A percentile compares a stretch with the other conserved stretches of the same genome.
These are phyloP conservation scores for Cheirogaleus major DNA, from an alignment of 2,797 vertebrate genomes.

Conservation along the genomic window DNA sequence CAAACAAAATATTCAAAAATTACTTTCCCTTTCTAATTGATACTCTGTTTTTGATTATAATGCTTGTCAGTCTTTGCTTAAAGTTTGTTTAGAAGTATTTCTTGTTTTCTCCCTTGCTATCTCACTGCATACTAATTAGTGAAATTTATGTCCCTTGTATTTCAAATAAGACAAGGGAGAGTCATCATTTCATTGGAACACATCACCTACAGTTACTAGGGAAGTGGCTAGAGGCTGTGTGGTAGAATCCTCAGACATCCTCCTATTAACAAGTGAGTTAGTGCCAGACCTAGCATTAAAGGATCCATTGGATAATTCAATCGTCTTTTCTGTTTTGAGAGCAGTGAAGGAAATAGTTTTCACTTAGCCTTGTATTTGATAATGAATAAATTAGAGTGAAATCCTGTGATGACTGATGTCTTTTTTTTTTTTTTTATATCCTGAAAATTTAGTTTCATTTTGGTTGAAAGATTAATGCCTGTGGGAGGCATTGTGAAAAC, in stretches of 20 bases:
- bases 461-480: background rate
- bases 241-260: background rate
- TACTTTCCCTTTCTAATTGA: background rate
- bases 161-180: background rate
- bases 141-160: background rate
- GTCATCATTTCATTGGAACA: background rate
- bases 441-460: background rate
- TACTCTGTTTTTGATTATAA: background rate
- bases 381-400: background rate
- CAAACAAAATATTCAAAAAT: background rate
- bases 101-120: background rate
- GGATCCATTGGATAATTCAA: background rate
- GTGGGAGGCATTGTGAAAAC: background rate
- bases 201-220: background rate
- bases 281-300: background rate
- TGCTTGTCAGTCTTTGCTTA: slow-evolving; percentile 23
- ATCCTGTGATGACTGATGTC: background rate
- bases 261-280: background rate
- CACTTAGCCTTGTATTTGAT: background rate
- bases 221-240: background rate
- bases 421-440: background rate
- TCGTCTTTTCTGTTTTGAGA: background rate
- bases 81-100: background rate
- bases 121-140: background rate
- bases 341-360: background rate